phyloP scores from a whole-genome alignment of 92 coral and sea anemone species.

The Parazoanthus atlanticus region DNA sequence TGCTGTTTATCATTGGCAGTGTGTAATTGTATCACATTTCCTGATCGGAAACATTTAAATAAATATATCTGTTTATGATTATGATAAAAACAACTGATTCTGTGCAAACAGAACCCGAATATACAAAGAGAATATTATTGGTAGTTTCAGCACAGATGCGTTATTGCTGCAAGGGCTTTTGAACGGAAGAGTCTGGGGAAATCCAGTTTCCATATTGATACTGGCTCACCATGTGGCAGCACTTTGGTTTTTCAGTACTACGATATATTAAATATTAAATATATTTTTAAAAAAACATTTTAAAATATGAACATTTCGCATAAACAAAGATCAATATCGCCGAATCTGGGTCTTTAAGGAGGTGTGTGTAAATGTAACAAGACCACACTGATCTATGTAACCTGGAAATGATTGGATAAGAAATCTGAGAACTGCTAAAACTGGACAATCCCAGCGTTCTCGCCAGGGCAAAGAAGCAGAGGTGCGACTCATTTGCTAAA shows the following conservation, averaged over 20 bases:
- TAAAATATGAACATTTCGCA: not conserved
- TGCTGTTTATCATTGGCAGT: conserved; percentile 18
- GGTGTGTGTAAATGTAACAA: too few relatives aligned
- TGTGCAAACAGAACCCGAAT: not conserved
- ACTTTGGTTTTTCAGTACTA: too few relatives aligned
- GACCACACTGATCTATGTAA: too few relatives aligned
- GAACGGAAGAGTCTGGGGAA: not conserved
- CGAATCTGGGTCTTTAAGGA: too few relatives aligned
- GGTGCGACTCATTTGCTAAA: too few relatives aligned
- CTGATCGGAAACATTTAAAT: conserved; percentile 9
- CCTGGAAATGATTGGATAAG: too few relatives aligned
- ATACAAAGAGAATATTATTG: not conserved
- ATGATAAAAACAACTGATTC: not conserved
- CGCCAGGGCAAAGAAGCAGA: too few relatives aligned
- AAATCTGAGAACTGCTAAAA: too few relatives aligned
- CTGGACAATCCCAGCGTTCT: too few relatives aligned
- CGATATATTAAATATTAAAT: too few relatives aligned
- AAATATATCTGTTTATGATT: not conserved
- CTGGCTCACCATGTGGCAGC: not conserved
- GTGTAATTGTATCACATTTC: not conserved
- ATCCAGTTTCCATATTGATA: not conserved
- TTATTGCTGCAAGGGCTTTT: not conserved
- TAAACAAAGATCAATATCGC: not conserved
- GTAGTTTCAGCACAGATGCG: not conserved
- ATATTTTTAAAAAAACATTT: too few relatives aligned